phyloP scores from a whole-genome alignment of 2,797 vertebrate genomes.

The Darevskia nairensis region DNA sequence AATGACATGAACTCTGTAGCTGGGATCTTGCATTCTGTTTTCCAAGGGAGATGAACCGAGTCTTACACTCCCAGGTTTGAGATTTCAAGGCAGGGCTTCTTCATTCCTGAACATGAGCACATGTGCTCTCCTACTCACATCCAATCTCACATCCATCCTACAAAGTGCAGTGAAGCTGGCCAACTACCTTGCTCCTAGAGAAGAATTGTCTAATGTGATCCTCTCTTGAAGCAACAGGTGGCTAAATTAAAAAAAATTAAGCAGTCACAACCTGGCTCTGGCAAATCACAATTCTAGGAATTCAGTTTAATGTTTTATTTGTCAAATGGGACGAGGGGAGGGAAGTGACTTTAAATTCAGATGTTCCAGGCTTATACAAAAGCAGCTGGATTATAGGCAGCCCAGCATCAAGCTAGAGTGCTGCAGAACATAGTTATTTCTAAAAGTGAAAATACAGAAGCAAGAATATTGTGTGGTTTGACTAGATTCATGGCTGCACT shows the following conservation, averaged over 20 bases:
- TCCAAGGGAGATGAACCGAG: neutral
- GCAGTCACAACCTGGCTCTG: neutral
- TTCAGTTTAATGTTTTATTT: too few species aligned
- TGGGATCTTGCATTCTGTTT: neutral
- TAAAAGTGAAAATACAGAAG: too few species aligned
- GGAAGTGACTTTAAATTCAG: neutral
- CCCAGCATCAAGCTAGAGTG: too few species aligned
- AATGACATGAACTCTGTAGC: neutral
- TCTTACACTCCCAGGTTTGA: neutral
- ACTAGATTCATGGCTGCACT: neutral
- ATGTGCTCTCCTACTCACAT: neutral
- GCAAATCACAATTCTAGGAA: neutral
- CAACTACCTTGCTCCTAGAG: neutral
- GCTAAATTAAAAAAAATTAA: neutral
- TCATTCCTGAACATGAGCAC: too few species aligned
- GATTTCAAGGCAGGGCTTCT: neutral
- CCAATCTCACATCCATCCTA: neutral
- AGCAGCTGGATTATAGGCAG: too few species aligned
- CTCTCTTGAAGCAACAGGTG: neutral
- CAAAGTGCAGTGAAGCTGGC: neutral
- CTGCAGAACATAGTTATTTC: too few species aligned
- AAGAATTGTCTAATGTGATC: neutral
- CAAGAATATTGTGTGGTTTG: neutral
- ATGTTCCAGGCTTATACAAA: neutral
- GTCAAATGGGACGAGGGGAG: neutral